Evolutionary conservation across 2,888 invertebrate species (phyloP), one percentile per base, ranked within the genome.

Genomic region (Caenorhabditis becei): DNA sequence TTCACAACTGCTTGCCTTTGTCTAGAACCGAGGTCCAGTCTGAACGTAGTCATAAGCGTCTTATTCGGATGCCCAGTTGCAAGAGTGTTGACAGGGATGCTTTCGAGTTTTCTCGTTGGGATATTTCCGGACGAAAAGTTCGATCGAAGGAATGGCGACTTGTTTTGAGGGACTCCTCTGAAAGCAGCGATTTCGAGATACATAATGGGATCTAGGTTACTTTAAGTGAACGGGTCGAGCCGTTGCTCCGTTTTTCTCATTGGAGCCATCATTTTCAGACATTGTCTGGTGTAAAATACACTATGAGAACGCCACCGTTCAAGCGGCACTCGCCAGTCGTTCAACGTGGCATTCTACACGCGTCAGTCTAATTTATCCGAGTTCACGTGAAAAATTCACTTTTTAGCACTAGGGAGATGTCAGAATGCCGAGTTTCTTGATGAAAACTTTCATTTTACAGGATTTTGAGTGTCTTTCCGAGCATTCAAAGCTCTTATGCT

Each of bases 41-140:
- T 26, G 37, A 37, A 79, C 1, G 80, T 69, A 11, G 69, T 75
- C n/a, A 80, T 23, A 10, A 80, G 35, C 26, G 61, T 59, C 47
- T 80, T 80, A 18, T 63, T 70, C 1, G 80, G 66, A 26, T 80
- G 80, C 4, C 65, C 70, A 2, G 63, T 71, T 5, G 75, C 65
- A 11, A 80, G 35, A 3, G 80, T 80, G 24, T 80, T 80, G 1
- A 80, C 80, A 2, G 80, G 80, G 10, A 44, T 65, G 16, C 47
- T 53, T 28, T 80, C 75, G 1, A 32, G 7, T 47, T n/a, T 49
- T 20, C 75, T 44, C 54, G 47, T 53, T 10, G 80, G 80, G 1
- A 80, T n/a, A 0, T 58, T 80, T 24, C 80, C 80, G 1, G 80
- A 71, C 0, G 75, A 75, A 18, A 80, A 80, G 26, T 80, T 80